Percentiles rank a stretch among this genome's conserved stretches.
These are phyloP conservation scores for Hiodon alosoides DNA, from an alignment of 2,113 vertebrate genomes.

Conservation along the genomic window DNA sequence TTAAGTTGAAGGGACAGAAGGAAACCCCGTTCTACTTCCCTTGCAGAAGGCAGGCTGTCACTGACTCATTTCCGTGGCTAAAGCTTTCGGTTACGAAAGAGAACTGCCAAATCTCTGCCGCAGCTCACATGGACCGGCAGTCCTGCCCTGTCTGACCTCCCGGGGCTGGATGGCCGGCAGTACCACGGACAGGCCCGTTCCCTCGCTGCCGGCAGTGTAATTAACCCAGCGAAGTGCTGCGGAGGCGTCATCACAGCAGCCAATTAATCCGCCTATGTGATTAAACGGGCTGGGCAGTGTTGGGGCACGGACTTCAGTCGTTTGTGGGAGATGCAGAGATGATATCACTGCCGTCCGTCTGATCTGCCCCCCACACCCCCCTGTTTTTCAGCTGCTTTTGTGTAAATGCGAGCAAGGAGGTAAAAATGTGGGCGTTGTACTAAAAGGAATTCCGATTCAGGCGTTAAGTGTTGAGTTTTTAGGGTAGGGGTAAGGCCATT, in stretches of 20 bases:
- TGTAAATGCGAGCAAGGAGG: background rate
- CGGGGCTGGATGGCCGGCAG: background rate
- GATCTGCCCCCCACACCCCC: too few species aligned
- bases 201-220: background rate
- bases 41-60: background rate
- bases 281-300: background rate
- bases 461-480: too few species aligned
- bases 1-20: background rate
- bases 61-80: background rate
- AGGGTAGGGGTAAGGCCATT: too few species aligned
- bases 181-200: background rate
- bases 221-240: background rate
- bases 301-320: background rate
- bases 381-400: background rate
- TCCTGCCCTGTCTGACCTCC: background rate
- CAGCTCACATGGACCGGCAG: background rate
- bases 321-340: background rate
- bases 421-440: background rate
- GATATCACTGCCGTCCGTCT: background rate
- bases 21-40: background rate
- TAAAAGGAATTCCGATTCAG: too few species aligned
- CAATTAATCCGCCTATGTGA: background rate
- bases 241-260: background rate
- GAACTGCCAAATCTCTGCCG: background rate
- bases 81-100: background rate